phyloP scores from a whole-genome alignment of 2,797 vertebrate genomes.

The Sebastes dallii region DNA sequence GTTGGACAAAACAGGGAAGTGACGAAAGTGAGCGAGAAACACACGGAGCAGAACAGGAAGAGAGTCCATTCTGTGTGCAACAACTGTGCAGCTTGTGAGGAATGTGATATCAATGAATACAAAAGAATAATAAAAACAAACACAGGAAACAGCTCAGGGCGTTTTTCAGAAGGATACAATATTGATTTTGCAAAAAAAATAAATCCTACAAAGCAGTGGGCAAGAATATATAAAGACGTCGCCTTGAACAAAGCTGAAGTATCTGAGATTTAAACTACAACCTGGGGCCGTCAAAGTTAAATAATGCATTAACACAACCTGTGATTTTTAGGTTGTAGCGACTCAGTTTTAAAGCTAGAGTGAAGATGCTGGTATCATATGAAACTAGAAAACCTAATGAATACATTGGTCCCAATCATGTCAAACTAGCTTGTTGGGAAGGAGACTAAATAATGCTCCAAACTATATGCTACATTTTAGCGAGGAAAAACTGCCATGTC shows the following conservation, averaged over 20 bases:
- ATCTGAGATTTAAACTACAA: not conserved
- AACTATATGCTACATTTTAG: fast-evolving
- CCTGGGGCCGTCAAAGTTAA: too few species aligned
- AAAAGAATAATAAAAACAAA: constrained; percentile 65
- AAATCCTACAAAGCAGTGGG: not conserved
- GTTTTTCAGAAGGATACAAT: constrained; percentile 27
- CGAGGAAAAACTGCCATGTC: fast-evolving
- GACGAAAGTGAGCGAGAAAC: constrained; percentile 31
- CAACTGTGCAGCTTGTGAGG: constrained; percentile 9
- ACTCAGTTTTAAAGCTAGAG: too few species aligned
- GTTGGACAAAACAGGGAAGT: constrained; percentile 64
- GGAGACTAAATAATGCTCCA: too few species aligned
- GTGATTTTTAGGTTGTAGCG: too few species aligned
- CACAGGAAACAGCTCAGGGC: constrained; percentile 61
- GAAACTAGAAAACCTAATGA: too few species aligned
- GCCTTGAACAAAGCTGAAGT: not conserved
- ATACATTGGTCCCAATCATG: fast-evolving
- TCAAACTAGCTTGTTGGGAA: too few species aligned
- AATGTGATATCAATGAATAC: constrained; percentile 54
- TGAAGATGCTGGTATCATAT: too few species aligned
- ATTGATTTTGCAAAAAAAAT: not conserved
- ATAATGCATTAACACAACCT: fast-evolving
- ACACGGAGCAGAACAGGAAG: constrained; percentile 60
- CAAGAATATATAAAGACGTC: not conserved
- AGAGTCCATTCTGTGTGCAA: constrained; percentile 40